A percentile compares a stretch with the other conserved stretches of the same genome.
phyloP scores from a whole-genome alignment of 2,797 vertebrate genomes.

The Malacoraja senta region DNA sequence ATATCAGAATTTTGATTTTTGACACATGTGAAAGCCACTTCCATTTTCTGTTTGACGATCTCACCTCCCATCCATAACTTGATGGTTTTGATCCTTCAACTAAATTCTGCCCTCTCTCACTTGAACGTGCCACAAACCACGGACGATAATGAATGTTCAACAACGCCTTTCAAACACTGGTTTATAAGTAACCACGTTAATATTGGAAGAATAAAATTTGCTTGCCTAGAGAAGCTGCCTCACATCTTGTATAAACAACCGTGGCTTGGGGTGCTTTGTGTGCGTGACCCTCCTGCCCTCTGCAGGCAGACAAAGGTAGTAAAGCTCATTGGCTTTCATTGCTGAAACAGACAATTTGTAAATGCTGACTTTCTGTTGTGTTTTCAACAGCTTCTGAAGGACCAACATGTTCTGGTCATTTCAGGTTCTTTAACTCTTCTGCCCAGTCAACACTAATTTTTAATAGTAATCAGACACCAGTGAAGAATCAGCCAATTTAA shows the following conservation, averaged over 20 bases:
- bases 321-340: not conserved
- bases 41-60: not conserved
- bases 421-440: not conserved
- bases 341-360: not conserved
- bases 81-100: not conserved
- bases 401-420: constrained; percentile 11
- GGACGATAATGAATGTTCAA: not conserved
- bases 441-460: constrained; percentile 3
- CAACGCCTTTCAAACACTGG: not conserved
- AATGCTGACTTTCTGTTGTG: constrained; percentile 26
- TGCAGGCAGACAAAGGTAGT: not conserved
- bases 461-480: constrained; percentile 8
- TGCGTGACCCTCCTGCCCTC: constrained; percentile 16
- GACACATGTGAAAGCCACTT: not conserved
- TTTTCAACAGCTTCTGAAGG: not conserved
- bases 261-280: not conserved
- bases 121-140: not conserved
- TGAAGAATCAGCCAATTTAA: constrained; percentile 14
- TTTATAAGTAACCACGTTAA: constrained; percentile 14
- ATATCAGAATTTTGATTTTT: constrained; percentile 6
- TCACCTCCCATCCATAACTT: not conserved
- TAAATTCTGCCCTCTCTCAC: not conserved
- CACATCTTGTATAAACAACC: not conserved
- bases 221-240: not conserved
- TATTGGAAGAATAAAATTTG: constrained; percentile 21